Conservation (phyloP, 2,888 invertebrate genomes). For the Temnothorax unifasciatus region DNA sequence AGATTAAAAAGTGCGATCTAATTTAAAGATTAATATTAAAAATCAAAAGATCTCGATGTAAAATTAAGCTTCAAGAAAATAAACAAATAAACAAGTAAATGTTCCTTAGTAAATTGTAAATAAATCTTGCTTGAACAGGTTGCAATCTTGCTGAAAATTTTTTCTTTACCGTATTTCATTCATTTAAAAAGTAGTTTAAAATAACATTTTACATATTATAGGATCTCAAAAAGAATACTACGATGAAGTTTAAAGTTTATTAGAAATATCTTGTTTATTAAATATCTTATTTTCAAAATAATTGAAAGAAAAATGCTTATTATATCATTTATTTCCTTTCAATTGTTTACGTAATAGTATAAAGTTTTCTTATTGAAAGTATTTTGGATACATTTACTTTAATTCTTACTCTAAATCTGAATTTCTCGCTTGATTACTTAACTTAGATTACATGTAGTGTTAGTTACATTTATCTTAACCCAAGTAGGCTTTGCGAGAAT, state of each 20-base stretch:
- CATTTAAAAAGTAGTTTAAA: not conserved
- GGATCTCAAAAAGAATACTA: not conserved
- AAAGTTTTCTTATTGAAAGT: conserved; percentile 3
- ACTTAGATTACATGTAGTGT: conserved; percentile 33
- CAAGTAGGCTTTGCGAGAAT: conserved; percentile 38
- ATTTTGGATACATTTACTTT: conserved; percentile 24
- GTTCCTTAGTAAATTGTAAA: not conserved
- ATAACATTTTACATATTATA: not conserved
- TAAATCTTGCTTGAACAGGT: not conserved
- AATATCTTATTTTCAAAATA: not conserved
- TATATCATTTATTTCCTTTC: not conserved
- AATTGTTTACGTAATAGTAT: not conserved
- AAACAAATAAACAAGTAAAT: conserved; percentile 1
- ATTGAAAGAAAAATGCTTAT: not conserved
- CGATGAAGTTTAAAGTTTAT: conserved; percentile 15
- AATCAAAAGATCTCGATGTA: not conserved
- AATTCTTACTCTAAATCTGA: conserved; percentile 9
- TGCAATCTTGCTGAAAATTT: conserved; percentile 15
- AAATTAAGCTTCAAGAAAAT: not conserved
- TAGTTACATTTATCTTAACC: conserved; percentile 49
- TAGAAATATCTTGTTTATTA: not conserved
- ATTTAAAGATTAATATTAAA: conserved; percentile 35
- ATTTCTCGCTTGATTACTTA: conserved; percentile 50
- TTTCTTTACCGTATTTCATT: not conserved
- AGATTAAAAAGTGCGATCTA: conserved; percentile 37